Conservation (phyloP, 2,113 vertebrate species). For the Bufo bufo region DNA sequence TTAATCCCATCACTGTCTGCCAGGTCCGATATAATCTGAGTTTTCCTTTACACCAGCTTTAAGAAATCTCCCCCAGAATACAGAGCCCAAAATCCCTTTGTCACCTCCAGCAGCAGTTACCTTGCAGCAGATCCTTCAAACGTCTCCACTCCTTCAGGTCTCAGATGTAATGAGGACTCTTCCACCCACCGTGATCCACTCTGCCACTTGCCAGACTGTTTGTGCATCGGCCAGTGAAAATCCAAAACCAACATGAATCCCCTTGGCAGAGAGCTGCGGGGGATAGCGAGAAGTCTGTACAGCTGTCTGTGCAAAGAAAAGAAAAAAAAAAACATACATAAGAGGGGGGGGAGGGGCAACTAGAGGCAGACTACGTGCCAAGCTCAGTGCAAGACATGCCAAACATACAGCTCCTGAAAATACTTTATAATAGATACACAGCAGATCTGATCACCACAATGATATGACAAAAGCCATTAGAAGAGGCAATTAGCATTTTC, state of each 20-base stretch:
- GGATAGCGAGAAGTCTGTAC: background rate
- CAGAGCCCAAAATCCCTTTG: too few relatives aligned
- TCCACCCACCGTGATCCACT: background rate
- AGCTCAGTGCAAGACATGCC: background rate
- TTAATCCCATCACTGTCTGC: too few relatives aligned
- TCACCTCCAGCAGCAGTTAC: background rate
- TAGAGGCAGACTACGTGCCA: background rate
- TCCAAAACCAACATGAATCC: conserved; percentile 55
- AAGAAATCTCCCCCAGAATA: too few relatives aligned
- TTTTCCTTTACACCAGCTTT: too few relatives aligned
- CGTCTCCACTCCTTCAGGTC: conserved; percentile 6
- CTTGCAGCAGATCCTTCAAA: conserved; percentile 44
- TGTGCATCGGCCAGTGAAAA: conserved; percentile 31
- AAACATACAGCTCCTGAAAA: too few relatives aligned
- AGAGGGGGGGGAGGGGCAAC: background rate
- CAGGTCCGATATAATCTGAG: too few relatives aligned
- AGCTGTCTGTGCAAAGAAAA: background rate
- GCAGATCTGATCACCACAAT: too few relatives aligned
- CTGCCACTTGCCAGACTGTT: conserved; percentile 35
- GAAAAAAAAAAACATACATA: background rate
- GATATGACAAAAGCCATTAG: too few relatives aligned
- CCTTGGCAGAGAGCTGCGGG: conserved; percentile 42
- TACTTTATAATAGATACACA: too few relatives aligned
- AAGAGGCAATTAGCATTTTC: too few relatives aligned
- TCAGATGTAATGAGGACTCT: background rate